Evolutionary conservation across 2,113 vertebrate species (phyloP), one percentile per base, ranked within the genome.

Genomic region (Tylochromis polylepis): DNA sequence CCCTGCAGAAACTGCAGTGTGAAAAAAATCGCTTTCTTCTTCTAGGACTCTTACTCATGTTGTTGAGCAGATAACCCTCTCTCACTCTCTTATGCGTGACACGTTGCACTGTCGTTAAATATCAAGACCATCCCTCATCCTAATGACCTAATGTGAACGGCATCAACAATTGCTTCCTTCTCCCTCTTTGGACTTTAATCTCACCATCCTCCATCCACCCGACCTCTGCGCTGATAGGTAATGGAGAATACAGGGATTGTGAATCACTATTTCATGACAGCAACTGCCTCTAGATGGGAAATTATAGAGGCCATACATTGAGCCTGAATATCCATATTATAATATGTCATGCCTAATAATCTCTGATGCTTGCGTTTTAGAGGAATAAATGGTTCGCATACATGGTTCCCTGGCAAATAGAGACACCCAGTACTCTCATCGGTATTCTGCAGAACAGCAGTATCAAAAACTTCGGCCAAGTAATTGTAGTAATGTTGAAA

Each of bases 81-180:
- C 92, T 85, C 77, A 43, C 86, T 88, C 84, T 75, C 36, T 34
- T 78, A 93, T 92, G 90, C 93, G 7, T 91, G 90, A 91, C 93
- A 94, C 91, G 85, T 92, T 86, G 87, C 84, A 11, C 87, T 84
- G 60, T 93, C 89, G 93, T 95, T 95, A 96, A 96, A 96, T 96
- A 96, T 93, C 95, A 96, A 89, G 89, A 83, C 92, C 91, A 95
- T 96, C 93, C 85, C 79, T 96, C 95, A 96, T 95, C 91, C 89
- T 95, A 96, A 95, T 95, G 95, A 94, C 89, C 90, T 60, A 84
- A 65, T 83, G 91, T 94, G 92, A 93, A 83, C 49, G 11, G 91
- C 90, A 95, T 90, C 91, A 92, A 92, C 91, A 95, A 89, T 93
- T 87, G 84, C 84, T 90, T 93, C 83, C 87, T 85, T 91, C 86